phyloP scores from a whole-genome alignment of 1,140 invertebrate genomes.

The Glossosoma conforme region DNA sequence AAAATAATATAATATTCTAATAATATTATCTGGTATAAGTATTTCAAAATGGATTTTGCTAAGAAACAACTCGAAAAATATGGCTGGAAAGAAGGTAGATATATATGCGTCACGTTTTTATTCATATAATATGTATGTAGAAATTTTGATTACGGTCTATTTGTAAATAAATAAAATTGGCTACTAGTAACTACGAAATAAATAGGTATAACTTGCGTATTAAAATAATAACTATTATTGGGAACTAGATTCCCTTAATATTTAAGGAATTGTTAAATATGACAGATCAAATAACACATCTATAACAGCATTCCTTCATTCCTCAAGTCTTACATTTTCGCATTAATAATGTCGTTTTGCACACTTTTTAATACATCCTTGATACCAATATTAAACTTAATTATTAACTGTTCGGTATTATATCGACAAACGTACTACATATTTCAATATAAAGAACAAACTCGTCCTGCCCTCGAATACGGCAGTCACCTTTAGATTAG shows the following conservation, averaged over 20 bases:
- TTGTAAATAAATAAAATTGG: not conserved
- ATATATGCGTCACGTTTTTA: not conserved
- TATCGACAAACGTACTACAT: too few species aligned
- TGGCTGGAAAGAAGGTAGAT: conserved; percentile 24
- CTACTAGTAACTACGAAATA: not conserved
- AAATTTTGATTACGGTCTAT: not conserved
- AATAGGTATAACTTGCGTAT: not conserved
- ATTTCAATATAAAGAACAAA: too few species aligned
- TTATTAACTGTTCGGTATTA: too few species aligned
- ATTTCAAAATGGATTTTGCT: conserved; percentile 29
- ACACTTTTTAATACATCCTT: too few species aligned
- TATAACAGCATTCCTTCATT: too few species aligned
- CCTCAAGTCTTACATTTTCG: too few species aligned
- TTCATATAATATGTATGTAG: not conserved
- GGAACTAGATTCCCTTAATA: not conserved
- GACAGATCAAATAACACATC: not conserved
- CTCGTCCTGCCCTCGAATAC: too few species aligned
- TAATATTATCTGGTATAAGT: too few species aligned
- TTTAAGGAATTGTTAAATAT: not conserved
- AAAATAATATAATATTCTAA: too few species aligned
- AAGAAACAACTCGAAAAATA: conserved; percentile 28
- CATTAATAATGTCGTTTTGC: too few species aligned
- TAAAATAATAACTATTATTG: not conserved
- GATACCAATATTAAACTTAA: too few species aligned
- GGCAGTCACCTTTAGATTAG: too few species aligned